These are phyloP conservation scores for Andricus curvator DNA, from an alignment of 2,888 invertebrate species.

Conservation along the genomic window DNA sequence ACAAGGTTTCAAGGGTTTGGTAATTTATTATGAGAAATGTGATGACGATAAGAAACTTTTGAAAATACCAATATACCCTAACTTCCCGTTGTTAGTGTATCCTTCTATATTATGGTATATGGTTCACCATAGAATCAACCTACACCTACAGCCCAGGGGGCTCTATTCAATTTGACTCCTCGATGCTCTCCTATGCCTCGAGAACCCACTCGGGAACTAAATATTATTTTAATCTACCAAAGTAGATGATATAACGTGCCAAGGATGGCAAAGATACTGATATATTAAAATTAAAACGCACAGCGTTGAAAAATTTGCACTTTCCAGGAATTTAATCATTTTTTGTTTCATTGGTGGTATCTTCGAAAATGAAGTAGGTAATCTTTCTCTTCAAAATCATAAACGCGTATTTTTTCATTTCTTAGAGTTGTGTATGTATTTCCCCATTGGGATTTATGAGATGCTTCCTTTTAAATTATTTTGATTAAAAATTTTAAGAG, in stretches of 20 bases:
- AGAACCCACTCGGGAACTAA: slow-evolving; percentile 31
- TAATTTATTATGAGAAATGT: neutral
- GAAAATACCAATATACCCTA: neutral
- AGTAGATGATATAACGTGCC: slow-evolving; percentile 18
- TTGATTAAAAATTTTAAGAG: too few species aligned
- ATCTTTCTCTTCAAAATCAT: neutral
- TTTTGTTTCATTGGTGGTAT: neutral
- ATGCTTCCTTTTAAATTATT: too few species aligned
- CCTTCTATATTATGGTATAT: slow-evolving; percentile 19
- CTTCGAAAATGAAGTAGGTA: neutral
- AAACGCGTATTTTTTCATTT: neutral
- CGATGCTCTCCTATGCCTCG: slow-evolving; percentile 14
- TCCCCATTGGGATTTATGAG: too few species aligned
- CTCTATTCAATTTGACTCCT: slow-evolving; percentile 22
- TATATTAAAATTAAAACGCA: slow-evolving; percentile 12
- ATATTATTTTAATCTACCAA: slow-evolving; percentile 38
- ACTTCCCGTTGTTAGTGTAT: neutral
- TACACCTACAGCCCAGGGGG: slow-evolving; percentile 26
- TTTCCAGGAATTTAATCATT: slow-evolving; percentile 4
- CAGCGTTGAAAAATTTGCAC: neutral
- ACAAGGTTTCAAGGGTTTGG: neutral
- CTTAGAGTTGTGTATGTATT: neutral
- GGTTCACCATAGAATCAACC: slow-evolving; percentile 33
- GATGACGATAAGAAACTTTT: neutral
- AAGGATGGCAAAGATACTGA: neutral